Base-by-base conservation (phyloP, 92 coral and sea anemone species). In the Blastomussa wellsi region DNA sequence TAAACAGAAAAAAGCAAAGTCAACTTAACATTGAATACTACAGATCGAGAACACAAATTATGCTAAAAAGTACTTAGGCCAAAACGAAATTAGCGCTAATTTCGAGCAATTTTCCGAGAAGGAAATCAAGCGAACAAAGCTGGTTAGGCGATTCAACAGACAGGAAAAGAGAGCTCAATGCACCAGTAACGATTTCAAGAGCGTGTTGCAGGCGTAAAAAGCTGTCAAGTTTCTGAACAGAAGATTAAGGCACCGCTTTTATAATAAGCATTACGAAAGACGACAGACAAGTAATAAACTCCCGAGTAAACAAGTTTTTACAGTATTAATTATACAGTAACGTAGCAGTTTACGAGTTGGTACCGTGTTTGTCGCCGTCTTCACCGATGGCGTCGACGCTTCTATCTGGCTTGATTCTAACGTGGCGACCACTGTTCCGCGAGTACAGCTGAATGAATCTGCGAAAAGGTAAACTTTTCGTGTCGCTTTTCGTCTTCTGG, bases 381-480 rank as follows among this genome's bases (percentile, higher is more conserved):
- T 82, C 86, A 19, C 99, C 99, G 57, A 70, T 71, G 22, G 99
- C 99, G 51, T 93, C 98, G 7, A 97, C 89, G 65, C 86, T 94
- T 60, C 98, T 90, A 38, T 78, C 84, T 33, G 90, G 85, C 38
- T 90, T 73, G 62, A 97, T 90, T 79, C 96, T 88, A 42, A 97
- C 93, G 65, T 95, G 98, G 28, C 86, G 86, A 42, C 97, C 92
- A 65, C 97, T 95, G 85, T 97, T 94, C 80, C 99, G 72, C 36
- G 99, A 94, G 88, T 97, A 97, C 59, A 97, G 93, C 86, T 97
- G 99, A 36, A 98, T 88, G 35, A 90, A 90, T 82, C 98, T 89
- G 72, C 94, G 86, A 70, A 89, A 95, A 31, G 98, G 95, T 19
- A 91, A 74, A 76, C 97, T 92, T 12, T 19, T 84, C 20, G 55